Evolutionary conservation across 2,888 invertebrate genomes (phyloP).

Genomic region (Anticlea derivata): DNA sequence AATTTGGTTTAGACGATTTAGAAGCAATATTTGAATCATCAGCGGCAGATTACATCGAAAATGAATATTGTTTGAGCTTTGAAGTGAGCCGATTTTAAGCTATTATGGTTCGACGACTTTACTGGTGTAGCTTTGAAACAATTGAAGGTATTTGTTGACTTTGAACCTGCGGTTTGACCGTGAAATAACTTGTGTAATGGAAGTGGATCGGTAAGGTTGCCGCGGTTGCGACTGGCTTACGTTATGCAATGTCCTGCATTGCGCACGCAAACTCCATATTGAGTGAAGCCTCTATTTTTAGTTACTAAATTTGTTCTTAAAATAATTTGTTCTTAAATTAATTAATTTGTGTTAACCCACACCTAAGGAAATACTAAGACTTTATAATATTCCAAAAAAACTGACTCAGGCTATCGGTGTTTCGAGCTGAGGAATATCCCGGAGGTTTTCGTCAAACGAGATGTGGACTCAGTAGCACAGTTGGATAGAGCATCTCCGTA

Average conservation of each 20-base stretch:
- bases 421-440: too few relatives aligned
- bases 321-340: too few relatives aligned
- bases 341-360: too few relatives aligned
- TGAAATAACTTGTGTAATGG: constrained; percentile 48
- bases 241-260: constrained; percentile 64
- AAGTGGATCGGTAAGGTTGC: constrained; percentile 38
- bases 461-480: too few relatives aligned
- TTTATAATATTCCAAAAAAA: too few relatives aligned
- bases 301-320: constrained; percentile 50
- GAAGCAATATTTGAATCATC: constrained; percentile 32
- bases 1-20: constrained; percentile 55
- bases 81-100: constrained; percentile 31
- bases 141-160: constrained; percentile 38
- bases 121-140: constrained; percentile 26
- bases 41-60: constrained; percentile 29
- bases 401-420: too few relatives aligned
- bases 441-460: too few relatives aligned
- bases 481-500: too few relatives aligned
- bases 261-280: constrained; percentile 38
- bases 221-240: constrained; percentile 59
- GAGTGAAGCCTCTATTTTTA: constrained; percentile 42
- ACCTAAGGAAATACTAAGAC: too few relatives aligned
- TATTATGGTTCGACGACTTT: constrained; percentile 34
- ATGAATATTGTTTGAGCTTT: constrained; percentile 32
- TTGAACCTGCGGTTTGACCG: constrained; percentile 51